Evolutionary conservation across 1,140 invertebrate genomes (phyloP), one percentile per base, ranked within the genome.

Genomic region (Bathynomus jamesi): DNA sequence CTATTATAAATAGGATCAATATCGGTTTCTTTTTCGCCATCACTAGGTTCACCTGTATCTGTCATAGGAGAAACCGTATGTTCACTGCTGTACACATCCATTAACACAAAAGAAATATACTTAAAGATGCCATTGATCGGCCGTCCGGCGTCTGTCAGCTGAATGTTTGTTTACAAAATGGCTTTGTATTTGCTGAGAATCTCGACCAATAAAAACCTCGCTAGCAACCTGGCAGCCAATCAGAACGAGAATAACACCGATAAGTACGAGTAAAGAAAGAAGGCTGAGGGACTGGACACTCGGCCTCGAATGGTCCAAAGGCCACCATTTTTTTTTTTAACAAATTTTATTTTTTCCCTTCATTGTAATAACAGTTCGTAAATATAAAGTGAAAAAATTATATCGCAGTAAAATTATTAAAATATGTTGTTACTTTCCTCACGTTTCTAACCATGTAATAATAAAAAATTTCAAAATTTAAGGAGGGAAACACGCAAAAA

Each of bases 151-250:
- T 74, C 75, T 74, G 75, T 74, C 75, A 74, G 75, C 75, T 74
- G 75, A 73, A 64, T 74, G 75, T 77, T 77, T 77, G 75, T 77
- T 77, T 77, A 77, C 75, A 74, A 77, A 70, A 77, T 77, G 72
- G 75, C 73, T 77, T 77, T 77, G 75, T 77, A 66, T 67, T 70
- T 31, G 65, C 63, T 64, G 65, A 32, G 17, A 27, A 62, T 71
- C 66, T 71, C 68, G 65, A 61, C 75, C 75, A 76, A 73, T 77
- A 62, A 72, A 70, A 74, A 69, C 40, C 31, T 31, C 27, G 61
- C 31, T 28, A 28, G n/a, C 21, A 28, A n/a, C 4, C 62, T 17
- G 65, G 63, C 69, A 62, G 63, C 75, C 75, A 77, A 77, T 77
- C 53, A 70, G 40, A 53, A 67, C 60, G 64, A 66, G 69, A 61